Base-by-base conservation (phyloP, 1,140 invertebrate genomes). In the Dendrolimus kikuchii region DNA sequence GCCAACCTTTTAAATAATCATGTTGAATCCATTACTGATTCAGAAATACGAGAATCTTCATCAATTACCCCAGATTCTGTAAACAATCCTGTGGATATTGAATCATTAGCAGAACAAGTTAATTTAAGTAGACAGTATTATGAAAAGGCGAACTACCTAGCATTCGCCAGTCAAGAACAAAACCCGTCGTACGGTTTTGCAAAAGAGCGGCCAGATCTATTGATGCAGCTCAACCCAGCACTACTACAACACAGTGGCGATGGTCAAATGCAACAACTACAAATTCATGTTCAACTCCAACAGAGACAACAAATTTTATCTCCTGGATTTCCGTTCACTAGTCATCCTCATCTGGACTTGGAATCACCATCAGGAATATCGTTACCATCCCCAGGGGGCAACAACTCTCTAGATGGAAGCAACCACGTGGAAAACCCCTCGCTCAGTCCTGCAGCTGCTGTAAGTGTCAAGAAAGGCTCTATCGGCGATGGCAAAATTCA, bases 291-390 rank as follows among this genome's bases (percentile, higher is more conserved):
- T 5, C 91, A 92, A 52, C 86, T 90, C 40, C 90, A 90, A 63
- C 88, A 90, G 53, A 87, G 91, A 46, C 90, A 91, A 59, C 90
- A 90, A 70, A 89, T 91, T 56, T 74, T 93, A 5, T 93, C 92
- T 53, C 92, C 92, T 0, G 91, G 90, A 51, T 89, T 94, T 43
- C 92, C 91, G 49, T 94, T 93, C 74, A 84, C 90, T 63, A 90
- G 90, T 67, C 92, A 90, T 70, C 89, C 89, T 68, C 89, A 89
- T 5, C 69, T 93, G 65, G 93, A 94, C 65, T 74, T 94, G 56
- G 93, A 94, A 70, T 94, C 93, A 6, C 92, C 91, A 40, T 94
- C 93, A 40, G 94, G 92, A 62, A 91, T 94, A 71, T 95, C 93
- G 47, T 79, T 95, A 47, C 93, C 94, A 1, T 94, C 93, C 48